Evolutionary conservation across 2,113 vertebrate species (phyloP), one percentile per base, ranked within the genome.

Genomic region (Bufo gargarizans): DNA sequence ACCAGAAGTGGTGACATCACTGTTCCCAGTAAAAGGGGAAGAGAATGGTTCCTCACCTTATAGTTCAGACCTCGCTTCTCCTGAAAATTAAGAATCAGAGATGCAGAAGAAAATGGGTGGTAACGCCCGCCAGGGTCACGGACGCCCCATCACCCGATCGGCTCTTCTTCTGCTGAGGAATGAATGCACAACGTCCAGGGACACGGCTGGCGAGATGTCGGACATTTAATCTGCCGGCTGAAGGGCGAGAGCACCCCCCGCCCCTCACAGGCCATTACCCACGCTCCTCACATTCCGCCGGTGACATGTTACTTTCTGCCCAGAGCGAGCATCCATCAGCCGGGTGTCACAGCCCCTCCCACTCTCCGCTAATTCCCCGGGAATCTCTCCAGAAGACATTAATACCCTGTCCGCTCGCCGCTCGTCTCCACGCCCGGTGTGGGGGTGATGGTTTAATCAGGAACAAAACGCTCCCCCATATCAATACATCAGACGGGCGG

Each of bases 261-360:
- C 33, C 1, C 17, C 50, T 7, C 58, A 45, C 2, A 19, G 11
- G 2, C 61, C 45, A 83, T 67, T 83, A 83, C 14, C 11, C 69
- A 72, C 33, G 13, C 69, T 3, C 71, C 71, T 47, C 71, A 50
- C 81, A 47, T 63, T 4, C 33, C 22, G n/a, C 33, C 33, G 0
- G 67, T 13, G 67, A 59, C 58, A 82, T 82, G 55, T 76, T 76
- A 71, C 69, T 71, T 71, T 43, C 69, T 43, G 69, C 69, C 45
- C 0, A 3, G 20, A 77, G 47, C n/a, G 16, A 67, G 4, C 58
- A 82, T 47, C 59, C 33, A 82, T 61, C 58, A 77, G 76, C 19
- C 49, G 76, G 74, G 49, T n/a, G 76, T 82, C 80, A 82, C 12
- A 13, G 12, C 0, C 53, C 78, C 78, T 59, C 78, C 45, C 81